These are phyloP conservation scores for Aphelocoma californica DNA, from an alignment of 2,797 vertebrate species.

Conservation along the genomic window DNA sequence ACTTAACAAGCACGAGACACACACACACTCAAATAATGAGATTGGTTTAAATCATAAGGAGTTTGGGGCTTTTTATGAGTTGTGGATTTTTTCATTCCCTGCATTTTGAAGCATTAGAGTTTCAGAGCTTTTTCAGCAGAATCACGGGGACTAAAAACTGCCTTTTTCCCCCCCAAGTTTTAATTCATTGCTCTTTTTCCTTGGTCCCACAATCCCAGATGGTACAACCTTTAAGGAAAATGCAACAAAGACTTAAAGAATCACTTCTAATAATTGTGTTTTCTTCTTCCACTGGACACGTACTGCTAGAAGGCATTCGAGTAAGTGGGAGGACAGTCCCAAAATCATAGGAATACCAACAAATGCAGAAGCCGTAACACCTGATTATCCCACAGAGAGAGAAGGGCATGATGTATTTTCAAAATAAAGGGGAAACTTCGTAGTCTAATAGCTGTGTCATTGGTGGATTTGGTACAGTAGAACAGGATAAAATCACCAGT, in stretches of 20 bases:
- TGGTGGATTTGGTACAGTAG: background rate
- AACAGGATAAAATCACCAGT: background rate
- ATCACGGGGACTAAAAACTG: background rate
- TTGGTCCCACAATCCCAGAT: background rate
- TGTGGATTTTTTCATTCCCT: background rate
- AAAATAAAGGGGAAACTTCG: background rate
- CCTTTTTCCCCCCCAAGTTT: accelerated
- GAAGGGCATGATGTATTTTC: background rate
- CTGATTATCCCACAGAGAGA: background rate
- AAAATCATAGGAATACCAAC: background rate
- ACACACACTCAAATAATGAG: background rate
- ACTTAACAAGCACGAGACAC: background rate
- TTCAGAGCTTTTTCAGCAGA: background rate
- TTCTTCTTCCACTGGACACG: background rate
- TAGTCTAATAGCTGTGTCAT: background rate
- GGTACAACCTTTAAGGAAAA: background rate
- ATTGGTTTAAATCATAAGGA: background rate
- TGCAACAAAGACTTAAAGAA: background rate
- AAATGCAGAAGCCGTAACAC: background rate
- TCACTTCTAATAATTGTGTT: background rate
- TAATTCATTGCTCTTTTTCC: background rate
- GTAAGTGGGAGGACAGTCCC: background rate
- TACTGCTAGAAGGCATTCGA: background rate
- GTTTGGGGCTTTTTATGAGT: background rate
- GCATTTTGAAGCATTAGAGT: background rate